Base-by-base conservation (phyloP, 2,797 vertebrate genomes). In the Anisognathus igniventris region DNA sequence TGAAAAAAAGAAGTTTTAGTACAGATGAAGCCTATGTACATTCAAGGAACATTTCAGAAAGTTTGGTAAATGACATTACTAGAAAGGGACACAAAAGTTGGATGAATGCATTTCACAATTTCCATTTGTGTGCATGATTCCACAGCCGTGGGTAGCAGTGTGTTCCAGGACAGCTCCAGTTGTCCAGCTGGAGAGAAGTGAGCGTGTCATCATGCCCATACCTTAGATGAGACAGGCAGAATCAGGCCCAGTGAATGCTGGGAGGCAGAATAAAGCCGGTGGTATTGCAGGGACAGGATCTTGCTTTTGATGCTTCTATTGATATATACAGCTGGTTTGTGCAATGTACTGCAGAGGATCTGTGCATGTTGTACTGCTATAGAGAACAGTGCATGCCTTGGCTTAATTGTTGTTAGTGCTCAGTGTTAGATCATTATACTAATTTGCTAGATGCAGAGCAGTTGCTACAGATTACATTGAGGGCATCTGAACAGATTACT, bases 401-500 rank as follows among this genome's bases (percentile, higher is more conserved):
- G 56, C 62, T 68, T 92, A 75, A 51, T 56, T 88, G 51, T 40
- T 79, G 81, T 53, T 70, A 61, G 50, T 82, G 75, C 76, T 75
- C 35, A 28, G 33, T 72, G 65, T 81, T 91, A 75, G 45, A 33
- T 93, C 12, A 9, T 91, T 81, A 53, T 21, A 48, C 40, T 90
- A n/a, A 91, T 90, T 90, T 78, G 31, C 58, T 75, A 44, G 76
- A 72, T 87, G 68, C 64, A 78, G 60, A 83, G 44, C 51, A 64
- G 56, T 84, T 91, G 58, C 30, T 91, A 70, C 79, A 91, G 79
- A 84, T 88, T 58, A 60, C 66, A 75, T 30, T 73, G 66, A 39
- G 66, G 83, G 28, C 76, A 75, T 89, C 37, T 70, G 75, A 92
- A 80, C 66, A 91, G 79, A 91, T 81, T 81, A 62, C 27, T 72